Conservation (phyloP, 2,888 invertebrate species). For the Acleris holmiana region DNA sequence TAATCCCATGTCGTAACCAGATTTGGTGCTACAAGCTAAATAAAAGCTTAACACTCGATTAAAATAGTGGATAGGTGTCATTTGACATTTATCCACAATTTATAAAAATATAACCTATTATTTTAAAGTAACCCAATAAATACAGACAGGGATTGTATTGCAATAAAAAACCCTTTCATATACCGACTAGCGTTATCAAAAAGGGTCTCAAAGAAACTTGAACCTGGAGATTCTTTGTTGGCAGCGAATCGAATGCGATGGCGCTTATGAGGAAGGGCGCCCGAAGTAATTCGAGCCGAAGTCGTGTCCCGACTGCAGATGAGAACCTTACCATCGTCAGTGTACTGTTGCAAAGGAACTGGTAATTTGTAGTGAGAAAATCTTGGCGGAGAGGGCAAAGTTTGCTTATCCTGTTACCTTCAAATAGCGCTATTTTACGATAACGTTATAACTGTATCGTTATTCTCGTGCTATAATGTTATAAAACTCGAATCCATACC, state of each 20-base stretch:
- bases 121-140: no score
- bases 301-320: slow-evolving; percentile 39
- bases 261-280: slow-evolving; percentile 53
- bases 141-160: no score
- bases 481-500: no score
- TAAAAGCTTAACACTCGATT: no score
- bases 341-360: slow-evolving; percentile 38
- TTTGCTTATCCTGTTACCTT: not conserved
- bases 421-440: no score
- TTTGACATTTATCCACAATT: no score
- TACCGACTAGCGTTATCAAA: slow-evolving; percentile 18
- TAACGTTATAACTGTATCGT: no score
- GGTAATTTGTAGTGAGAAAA: slow-evolving; percentile 35
- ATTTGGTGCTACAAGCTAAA: no score
- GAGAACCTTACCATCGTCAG: slow-evolving; percentile 27
- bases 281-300: slow-evolving; percentile 57
- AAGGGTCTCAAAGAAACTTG: slow-evolving; percentile 24
- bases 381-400: not conserved
- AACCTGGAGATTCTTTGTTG: slow-evolving; percentile 47
- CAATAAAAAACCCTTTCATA: slow-evolving; percentile 1
- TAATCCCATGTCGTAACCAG: no score
- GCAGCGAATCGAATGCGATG: slow-evolving; percentile 57
- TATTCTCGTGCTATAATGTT: no score
- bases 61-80: no score
- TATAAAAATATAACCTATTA: no score